These are phyloP conservation scores for Cephus sareptanus DNA, from an alignment of 2,888 invertebrate genomes.

Conservation along the genomic window DNA sequence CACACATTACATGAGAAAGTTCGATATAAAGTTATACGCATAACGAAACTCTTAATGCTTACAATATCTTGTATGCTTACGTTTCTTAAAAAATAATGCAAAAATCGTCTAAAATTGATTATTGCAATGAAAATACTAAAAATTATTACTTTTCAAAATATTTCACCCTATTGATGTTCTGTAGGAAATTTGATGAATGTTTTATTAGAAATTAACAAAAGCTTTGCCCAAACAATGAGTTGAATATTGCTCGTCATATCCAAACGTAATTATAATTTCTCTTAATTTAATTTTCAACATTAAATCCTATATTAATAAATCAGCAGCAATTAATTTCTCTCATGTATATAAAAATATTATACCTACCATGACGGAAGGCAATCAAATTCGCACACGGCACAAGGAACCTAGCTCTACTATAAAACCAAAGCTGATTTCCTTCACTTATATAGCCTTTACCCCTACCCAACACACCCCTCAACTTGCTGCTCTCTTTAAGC, in stretches of 20 bases:
- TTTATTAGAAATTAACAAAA: neutral
- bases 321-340: neutral
- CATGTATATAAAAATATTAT: neutral
- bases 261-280: neutral
- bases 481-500: neutral
- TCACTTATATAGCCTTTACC: constrained; percentile 62
- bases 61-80: neutral
- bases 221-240: neutral
- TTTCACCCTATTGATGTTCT: neutral
- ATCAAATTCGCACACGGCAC: constrained; percentile 38
- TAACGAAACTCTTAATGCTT: neutral
- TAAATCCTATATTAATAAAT: neutral
- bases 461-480: constrained; percentile 38
- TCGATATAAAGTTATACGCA: neutral
- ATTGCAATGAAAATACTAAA: neutral
- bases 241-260: neutral
- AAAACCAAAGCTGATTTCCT: constrained; percentile 51
- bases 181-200: neutral
- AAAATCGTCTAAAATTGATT: neutral
- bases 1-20: neutral
- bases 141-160: constrained; percentile 1
- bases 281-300: neutral
- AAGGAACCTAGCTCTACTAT: constrained; percentile 54
- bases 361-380: constrained; percentile 23
- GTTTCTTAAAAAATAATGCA: neutral